Evolutionary conservation across 2,888 invertebrate genomes (phyloP).

Genomic region (Incurvaria masculella): DNA sequence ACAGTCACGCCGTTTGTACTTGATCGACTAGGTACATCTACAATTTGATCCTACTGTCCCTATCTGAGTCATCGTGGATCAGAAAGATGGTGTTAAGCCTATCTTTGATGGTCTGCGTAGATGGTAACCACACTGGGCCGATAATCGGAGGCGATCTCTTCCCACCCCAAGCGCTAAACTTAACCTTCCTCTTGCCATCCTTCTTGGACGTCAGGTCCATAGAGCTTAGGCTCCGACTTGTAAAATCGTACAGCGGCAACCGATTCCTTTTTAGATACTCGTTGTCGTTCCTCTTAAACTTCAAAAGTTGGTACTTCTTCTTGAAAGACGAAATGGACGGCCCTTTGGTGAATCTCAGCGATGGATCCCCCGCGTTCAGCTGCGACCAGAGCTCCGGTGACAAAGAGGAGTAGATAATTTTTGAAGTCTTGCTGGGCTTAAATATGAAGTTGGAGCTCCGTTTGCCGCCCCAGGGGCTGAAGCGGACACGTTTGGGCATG

Average conservation of each 20-base stretch:
- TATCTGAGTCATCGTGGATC: neutral
- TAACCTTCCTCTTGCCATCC: conserved; percentile 46
- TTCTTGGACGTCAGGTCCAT: conserved; percentile 31
- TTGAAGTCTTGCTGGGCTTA: conserved; percentile 28
- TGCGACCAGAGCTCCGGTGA: conserved; percentile 28
- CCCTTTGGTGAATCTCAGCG: neutral
- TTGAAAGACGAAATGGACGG: neutral
- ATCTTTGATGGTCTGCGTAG: conserved; percentile 29
- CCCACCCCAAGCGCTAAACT: conserved; percentile 49
- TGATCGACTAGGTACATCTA: neutral
- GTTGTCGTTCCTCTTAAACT: neutral
- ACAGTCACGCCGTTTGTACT: neutral
- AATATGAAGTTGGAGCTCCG: conserved; percentile 40
- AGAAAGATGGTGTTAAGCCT: neutral
- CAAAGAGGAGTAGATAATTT: conserved; percentile 34
- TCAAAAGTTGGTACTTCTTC: neutral
- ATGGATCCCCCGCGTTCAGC: too few species aligned
- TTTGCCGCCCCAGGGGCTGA: conserved; percentile 50
- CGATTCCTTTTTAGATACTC: neutral
- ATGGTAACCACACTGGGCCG: conserved; percentile 47
- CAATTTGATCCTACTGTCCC: neutral
- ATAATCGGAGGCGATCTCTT: conserved; percentile 46
- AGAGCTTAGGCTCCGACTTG: neutral
- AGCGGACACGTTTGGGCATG: conserved; percentile 48
- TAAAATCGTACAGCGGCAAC: neutral